Evolutionary conservation across 2,888 invertebrate species (phyloP).

Genomic region (Metacarcinus magister): DNA sequence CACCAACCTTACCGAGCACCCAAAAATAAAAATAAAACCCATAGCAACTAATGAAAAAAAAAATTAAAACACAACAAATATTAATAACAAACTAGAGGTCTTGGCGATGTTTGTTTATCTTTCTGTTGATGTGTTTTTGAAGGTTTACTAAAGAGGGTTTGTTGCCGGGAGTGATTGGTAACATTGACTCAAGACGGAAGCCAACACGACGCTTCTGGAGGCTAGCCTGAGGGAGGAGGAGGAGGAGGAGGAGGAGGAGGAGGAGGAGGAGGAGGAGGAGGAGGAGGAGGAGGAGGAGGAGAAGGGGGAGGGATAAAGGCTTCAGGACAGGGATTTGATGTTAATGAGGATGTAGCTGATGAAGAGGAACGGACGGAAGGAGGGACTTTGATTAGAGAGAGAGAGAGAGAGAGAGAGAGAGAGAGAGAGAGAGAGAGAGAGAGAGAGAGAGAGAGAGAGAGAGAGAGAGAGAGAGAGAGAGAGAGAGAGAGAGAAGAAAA

Average conservation of each 20-base stretch:
- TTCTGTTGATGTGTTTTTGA: not conserved
- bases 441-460: too few species aligned
- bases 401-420: slow-evolving; percentile 2
- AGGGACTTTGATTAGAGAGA: not conserved
- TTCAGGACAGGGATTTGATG: slow-evolving; percentile 39
- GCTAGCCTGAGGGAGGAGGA: slow-evolving; percentile 14
- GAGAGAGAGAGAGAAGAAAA: not conserved
- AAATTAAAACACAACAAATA: not conserved
- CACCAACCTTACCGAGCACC: not conserved
- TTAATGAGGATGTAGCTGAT: slow-evolving; percentile 8
- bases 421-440: not conserved
- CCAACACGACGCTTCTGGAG: not conserved
- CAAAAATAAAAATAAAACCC: not conserved
- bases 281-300: not conserved
- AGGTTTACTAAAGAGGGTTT: not conserved
- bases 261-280: not conserved
- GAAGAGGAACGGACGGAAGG: not conserved
- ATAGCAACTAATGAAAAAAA: not conserved
- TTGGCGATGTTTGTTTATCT: not conserved
- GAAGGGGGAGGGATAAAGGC: not conserved
- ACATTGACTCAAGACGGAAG: slow-evolving; percentile 19
- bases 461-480: not conserved
- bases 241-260: not conserved
- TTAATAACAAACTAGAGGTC: not conserved
- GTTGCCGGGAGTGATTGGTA: not conserved